A percentile compares a stretch with the other conserved stretches of the same genome.
phyloP scores from a whole-genome alignment of 2,888 invertebrate species.

The Timandra comae region DNA sequence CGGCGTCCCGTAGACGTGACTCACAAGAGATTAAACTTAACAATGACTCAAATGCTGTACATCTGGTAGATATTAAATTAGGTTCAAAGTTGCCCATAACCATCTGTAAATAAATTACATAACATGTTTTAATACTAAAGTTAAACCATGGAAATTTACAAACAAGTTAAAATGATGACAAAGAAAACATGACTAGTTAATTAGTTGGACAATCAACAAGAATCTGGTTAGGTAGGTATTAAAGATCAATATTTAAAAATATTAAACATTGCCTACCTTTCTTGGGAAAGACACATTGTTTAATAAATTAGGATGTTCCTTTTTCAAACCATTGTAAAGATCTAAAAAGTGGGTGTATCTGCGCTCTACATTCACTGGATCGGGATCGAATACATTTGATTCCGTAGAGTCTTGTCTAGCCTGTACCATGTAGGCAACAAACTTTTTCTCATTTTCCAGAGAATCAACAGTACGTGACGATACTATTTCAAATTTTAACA shows the following conservation, averaged over 20 bases:
- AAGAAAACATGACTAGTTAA: too few relatives aligned
- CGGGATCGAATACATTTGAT: conserved; percentile 65
- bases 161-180: too few relatives aligned
- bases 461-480: conserved; percentile 80
- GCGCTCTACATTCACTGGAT: conserved; percentile 81
- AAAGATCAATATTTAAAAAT: too few relatives aligned
- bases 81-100: conserved; percentile 83
- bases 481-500: conserved; percentile 80
- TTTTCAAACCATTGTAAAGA: conserved; percentile 78
- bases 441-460: conserved; percentile 79
- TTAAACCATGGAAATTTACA: too few relatives aligned
- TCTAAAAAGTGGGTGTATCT: conserved; percentile 84
- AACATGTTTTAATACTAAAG: too few relatives aligned
- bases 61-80: conserved; percentile 79
- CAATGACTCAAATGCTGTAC: conserved; percentile 80
- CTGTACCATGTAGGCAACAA: conserved; percentile 82
- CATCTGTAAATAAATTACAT: conserved; percentile 73
- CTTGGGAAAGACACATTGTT: conserved; percentile 78
- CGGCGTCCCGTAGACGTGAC: conserved; percentile 75
- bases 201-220: too few relatives aligned
- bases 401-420: conserved; percentile 77
- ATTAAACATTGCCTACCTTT: conserved; percentile 75
- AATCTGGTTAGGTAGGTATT: too few relatives aligned
- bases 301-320: conserved; percentile 75
- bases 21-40: conserved; percentile 75